A percentile compares a stretch with the other conserved stretches of the same genome.
Conservation (phyloP, 2,797 vertebrate genomes). For the Sebastes matsubarae region DNA sequence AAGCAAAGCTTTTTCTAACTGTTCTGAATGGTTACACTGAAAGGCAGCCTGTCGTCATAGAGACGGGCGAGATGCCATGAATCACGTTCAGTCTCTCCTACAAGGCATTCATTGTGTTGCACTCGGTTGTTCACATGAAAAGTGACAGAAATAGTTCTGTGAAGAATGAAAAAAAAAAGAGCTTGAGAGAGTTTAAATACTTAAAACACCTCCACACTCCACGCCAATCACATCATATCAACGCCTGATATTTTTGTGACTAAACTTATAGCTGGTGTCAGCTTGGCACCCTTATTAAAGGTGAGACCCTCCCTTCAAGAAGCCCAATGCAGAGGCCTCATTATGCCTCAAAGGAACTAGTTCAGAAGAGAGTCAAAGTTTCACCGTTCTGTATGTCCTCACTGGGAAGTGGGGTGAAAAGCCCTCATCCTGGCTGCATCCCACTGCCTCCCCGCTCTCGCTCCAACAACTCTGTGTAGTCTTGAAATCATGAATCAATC, state of each 20-base stretch:
- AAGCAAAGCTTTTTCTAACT: neutral
- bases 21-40: neutral
- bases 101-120: neutral
- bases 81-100: neutral
- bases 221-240: neutral
- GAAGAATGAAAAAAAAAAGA: neutral
- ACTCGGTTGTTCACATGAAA: too few relatives aligned
- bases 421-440: too few relatives aligned
- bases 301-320: neutral
- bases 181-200: neutral
- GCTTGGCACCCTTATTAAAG: too few relatives aligned
- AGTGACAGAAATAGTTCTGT: neutral
- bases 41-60: neutral
- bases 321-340: neutral
- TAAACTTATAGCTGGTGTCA: neutral
- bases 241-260: neutral
- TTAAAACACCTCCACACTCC: neutral
- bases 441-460: neutral
- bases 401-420: too few relatives aligned
- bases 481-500: too few relatives aligned
- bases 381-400: too few relatives aligned
- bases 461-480: neutral
- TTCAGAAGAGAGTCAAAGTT: too few relatives aligned
- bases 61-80: accelerated
- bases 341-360: too few relatives aligned